Conservation (phyloP, 1,140 invertebrate genomes). For the Neomicropteryx cornuta region DNA sequence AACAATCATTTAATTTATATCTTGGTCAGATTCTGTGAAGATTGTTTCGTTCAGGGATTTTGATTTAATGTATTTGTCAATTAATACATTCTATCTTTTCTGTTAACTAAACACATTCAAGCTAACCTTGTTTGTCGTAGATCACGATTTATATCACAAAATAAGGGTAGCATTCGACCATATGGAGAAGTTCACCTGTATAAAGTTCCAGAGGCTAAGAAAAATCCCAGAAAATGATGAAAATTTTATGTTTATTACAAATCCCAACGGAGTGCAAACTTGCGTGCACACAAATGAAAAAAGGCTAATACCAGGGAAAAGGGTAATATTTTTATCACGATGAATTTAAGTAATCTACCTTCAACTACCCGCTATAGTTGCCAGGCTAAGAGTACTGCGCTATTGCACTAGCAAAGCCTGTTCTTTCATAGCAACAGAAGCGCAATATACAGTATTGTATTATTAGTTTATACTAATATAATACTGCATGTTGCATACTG, state of each 20-base stretch:
- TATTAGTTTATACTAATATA: neutral
- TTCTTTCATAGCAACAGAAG: neutral
- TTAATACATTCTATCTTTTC: too few relatives aligned
- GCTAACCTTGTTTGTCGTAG: too few relatives aligned
- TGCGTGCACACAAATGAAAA: constrained; percentile 32
- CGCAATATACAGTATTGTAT: neutral
- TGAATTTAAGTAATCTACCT: too few relatives aligned
- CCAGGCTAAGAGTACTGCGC: neutral
- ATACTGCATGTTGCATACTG: too few relatives aligned
- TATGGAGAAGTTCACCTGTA: constrained; percentile 29
- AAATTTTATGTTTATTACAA: constrained; percentile 31
- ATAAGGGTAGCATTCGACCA: too few relatives aligned
- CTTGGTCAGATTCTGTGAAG: too few relatives aligned
- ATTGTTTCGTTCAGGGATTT: too few relatives aligned
- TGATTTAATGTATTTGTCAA: too few relatives aligned
- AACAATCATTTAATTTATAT: too few relatives aligned
- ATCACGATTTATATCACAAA: too few relatives aligned
- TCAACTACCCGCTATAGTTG: neutral
- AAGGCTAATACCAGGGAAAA: constrained; percentile 23
- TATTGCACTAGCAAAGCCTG: neutral
- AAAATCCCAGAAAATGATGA: constrained; percentile 23
- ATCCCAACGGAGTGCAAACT: constrained; percentile 26
- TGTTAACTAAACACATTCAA: too few relatives aligned
- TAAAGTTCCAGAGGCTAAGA: constrained; percentile 27
- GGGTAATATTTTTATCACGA: constrained; percentile 16